Conservation (phyloP, 2,113 vertebrate genomes). For the Microcebus murinus region DNA sequence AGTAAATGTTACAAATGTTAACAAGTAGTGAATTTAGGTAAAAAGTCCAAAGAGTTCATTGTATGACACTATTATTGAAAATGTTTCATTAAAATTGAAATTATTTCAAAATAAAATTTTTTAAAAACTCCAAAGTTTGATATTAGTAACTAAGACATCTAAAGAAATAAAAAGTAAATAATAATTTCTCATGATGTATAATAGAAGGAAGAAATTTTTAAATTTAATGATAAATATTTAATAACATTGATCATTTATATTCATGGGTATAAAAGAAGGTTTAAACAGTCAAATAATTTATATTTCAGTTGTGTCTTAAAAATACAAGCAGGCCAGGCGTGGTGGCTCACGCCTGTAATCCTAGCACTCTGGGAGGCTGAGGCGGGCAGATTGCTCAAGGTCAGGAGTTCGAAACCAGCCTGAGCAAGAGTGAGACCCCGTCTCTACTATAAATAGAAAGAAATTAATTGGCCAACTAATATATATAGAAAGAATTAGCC, state of each 20-base stretch:
- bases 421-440: too few species aligned
- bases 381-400: too few species aligned
- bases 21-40: not conserved
- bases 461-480: too few species aligned
- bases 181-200: not conserved
- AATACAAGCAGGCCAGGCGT: not conserved
- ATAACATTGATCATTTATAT: not conserved
- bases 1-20: not conserved
- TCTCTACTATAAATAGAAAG: too few species aligned
- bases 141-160: not conserved
- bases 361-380: too few species aligned
- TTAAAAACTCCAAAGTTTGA: not conserved
- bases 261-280: not conserved
- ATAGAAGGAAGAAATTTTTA: not conserved
- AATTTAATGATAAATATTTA: not conserved
- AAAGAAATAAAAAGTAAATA: not conserved
- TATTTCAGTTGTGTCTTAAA: not conserved
- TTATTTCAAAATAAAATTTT: not conserved
- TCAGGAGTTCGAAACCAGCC: too few species aligned
- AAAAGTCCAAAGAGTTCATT: not conserved
- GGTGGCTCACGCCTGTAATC: too few species aligned
- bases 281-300: not conserved
- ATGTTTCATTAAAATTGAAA: not conserved
- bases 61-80: not conserved
- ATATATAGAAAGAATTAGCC: too few species aligned